phyloP scores from a whole-genome alignment of 2,888 invertebrate genomes.

The Arrhopalites spinosus region DNA sequence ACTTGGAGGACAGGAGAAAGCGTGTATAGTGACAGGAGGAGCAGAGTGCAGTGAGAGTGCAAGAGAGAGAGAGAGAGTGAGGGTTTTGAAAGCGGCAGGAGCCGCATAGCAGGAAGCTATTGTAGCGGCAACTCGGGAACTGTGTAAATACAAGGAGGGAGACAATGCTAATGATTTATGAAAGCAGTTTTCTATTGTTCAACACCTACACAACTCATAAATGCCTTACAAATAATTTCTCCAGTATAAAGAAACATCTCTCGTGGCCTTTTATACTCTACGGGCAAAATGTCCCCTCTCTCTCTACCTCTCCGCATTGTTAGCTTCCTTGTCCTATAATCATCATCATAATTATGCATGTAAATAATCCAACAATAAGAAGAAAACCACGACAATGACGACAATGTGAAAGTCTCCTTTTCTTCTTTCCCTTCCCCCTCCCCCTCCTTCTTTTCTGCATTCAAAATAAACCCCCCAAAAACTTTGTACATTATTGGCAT shows the following conservation, averaged over 20 bases:
- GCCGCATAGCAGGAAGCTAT: conserved; percentile 23
- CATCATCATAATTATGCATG: conserved; percentile 9
- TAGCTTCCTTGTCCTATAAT: not conserved
- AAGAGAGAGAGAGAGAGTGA: conserved; percentile 3
- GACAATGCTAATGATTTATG: conserved; percentile 40
- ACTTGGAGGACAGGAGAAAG: no score
- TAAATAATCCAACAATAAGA: conserved; percentile 2
- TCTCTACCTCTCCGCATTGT: not conserved
- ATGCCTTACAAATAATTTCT: conserved; percentile 21
- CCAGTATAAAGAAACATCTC: not conserved
- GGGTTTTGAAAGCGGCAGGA: conserved; percentile 1
- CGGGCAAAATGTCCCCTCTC: not conserved
- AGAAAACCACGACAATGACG: not conserved
- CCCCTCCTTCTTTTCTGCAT: not conserved
- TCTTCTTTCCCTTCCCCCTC: not conserved
- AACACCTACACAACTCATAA: conserved; percentile 22
- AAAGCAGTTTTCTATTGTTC: conserved; percentile 34
- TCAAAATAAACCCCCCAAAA: not conserved
- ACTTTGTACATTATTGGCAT: not conserved
- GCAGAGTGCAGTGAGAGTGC: not conserved
- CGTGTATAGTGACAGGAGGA: not conserved
- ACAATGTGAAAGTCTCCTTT: not conserved
- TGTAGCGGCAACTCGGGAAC: conserved; percentile 21
- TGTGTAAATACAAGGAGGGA: conserved; percentile 33
- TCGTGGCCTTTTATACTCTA: not conserved